Conservation (phyloP, 2,888 invertebrate species). For the Drosophila multiciliata region DNA sequence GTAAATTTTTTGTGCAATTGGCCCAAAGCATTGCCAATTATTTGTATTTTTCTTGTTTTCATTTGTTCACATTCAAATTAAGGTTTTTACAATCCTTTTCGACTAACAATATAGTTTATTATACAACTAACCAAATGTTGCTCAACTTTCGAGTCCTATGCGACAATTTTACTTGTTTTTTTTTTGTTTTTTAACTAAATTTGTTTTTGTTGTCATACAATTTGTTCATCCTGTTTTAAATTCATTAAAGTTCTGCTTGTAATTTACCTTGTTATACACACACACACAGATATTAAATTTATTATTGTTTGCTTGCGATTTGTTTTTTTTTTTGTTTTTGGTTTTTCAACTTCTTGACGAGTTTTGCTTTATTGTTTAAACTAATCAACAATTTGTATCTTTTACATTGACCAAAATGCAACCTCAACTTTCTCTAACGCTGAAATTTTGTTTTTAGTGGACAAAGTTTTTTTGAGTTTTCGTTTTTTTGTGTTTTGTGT, state of each 20-base stretch:
- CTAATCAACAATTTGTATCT: constrained; percentile 76
- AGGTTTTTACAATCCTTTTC: constrained; percentile 32
- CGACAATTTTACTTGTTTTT: constrained; percentile 49
- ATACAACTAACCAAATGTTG: constrained; percentile 72
- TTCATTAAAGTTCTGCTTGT: constrained; percentile 70
- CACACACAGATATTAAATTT: constrained; percentile 78
- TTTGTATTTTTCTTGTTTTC: constrained; percentile 18
- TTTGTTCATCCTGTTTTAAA: constrained; percentile 64
- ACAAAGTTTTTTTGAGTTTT: constrained; percentile 47
- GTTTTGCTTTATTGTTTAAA: constrained; percentile 60
- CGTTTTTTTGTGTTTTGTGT: constrained; percentile 47
- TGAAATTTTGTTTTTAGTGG: constrained; percentile 44
- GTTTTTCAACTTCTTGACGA: constrained; percentile 43
- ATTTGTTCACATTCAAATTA: constrained; percentile 48
- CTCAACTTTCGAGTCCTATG: constrained; percentile 58
- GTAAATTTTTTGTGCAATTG: constrained; percentile 43
- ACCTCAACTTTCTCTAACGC: constrained; percentile 53
- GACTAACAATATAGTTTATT: constrained; percentile 43
- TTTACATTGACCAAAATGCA: constrained; percentile 78
- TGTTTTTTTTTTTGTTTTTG: constrained; percentile 41
- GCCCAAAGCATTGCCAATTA: constrained; percentile 58
- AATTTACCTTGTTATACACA: constrained; percentile 57
- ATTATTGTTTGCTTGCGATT: constrained; percentile 78
- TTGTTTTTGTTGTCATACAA: constrained; percentile 40
- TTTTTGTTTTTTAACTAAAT: constrained; percentile 21